Base-by-base conservation (phyloP, 2,113 vertebrate species). In the Hippopotamus amphibius region DNA sequence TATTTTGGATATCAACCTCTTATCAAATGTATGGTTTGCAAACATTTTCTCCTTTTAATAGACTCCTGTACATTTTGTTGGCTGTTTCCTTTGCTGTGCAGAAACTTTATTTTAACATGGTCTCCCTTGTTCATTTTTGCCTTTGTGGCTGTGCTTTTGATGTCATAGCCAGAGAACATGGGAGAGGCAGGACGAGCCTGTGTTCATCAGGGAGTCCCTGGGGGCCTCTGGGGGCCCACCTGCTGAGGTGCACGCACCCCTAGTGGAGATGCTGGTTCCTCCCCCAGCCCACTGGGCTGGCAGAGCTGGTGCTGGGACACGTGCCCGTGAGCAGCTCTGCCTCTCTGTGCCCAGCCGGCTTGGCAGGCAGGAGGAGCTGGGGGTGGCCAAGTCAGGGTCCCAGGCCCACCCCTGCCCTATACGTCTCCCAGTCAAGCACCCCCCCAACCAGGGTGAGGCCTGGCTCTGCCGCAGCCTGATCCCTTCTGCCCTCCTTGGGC, bases 31-130 rank as follows among this genome's bases (percentile, higher is more conserved):
- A 0, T 0, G 61, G 21, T 17, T 10, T 68, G 63, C 22, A 16
- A 24, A 7, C 1, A 24, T 2, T 7, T 46, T 33, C 81, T 5
- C 81, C 59, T 1, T 30, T 4, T 28, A 13, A 2, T 0, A 26
- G 83, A 0, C 8, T 50, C 33, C 83, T 7, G 24, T 53, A 8
- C 46, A 15, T 4, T 17, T 9, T 2, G 43, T 6, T 22, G 11
- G 6, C 3, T 1, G 7, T 16, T 21, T 50, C 30, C 5, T 22
- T 14, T 6, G 79, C 77, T 17, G 57, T 1, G 1, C 24, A 33
- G 41, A 63, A 30, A 6, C 59, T 83, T 30, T 24, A 24, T 5
- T 17, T n/a, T 26, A 13, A 7, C 2, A 10, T 22, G 14, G 17
- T 1, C 33, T 15, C 21, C 2, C 30, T 4, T 0, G 13, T 53